Percentiles rank a stretch among this genome's conserved stretches.
Conservation (phyloP, 2,888 invertebrate genomes). For the Sisyra terminalis region DNA sequence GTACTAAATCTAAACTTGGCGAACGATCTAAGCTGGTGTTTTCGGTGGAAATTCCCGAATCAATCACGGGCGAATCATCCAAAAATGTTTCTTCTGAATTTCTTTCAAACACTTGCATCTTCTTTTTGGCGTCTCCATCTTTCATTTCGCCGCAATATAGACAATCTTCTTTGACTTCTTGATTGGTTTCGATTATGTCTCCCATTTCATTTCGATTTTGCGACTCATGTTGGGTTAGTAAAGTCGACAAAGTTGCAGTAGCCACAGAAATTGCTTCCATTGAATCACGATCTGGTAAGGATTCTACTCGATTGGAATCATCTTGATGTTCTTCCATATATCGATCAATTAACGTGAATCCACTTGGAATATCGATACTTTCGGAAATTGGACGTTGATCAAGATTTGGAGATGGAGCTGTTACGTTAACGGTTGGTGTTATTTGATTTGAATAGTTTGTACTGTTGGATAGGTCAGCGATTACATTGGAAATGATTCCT, state of each 20-base stretch:
- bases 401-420: neutral
- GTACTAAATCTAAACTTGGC: constrained; percentile 34
- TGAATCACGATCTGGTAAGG: constrained; percentile 32
- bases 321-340: neutral
- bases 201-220: constrained; percentile 14
- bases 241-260: constrained; percentile 41
- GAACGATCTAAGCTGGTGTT: constrained; percentile 51
- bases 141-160: constrained; percentile 7
- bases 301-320: constrained; percentile 21
- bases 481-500: constrained; percentile 28
- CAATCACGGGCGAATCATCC: constrained; percentile 30
- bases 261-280: constrained; percentile 43
- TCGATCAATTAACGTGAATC: too few species aligned
- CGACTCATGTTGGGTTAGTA: constrained; percentile 33
- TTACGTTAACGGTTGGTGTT: constrained; percentile 10
- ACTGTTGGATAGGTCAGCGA: constrained; percentile 17
- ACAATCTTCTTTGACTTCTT: constrained; percentile 8
- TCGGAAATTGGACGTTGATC: constrained; percentile 19
- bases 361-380: constrained; percentile 28
- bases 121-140: constrained; percentile 8
- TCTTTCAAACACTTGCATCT: constrained; percentile 6
- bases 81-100: constrained; percentile 11
- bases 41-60: constrained; percentile 58
- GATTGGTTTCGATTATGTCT: constrained; percentile 12
- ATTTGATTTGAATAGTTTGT: constrained; percentile 17